Evolutionary conservation across 2,888 invertebrate genomes (phyloP), one percentile per base, ranked within the genome.

Genomic region (Mythimna pallens): DNA sequence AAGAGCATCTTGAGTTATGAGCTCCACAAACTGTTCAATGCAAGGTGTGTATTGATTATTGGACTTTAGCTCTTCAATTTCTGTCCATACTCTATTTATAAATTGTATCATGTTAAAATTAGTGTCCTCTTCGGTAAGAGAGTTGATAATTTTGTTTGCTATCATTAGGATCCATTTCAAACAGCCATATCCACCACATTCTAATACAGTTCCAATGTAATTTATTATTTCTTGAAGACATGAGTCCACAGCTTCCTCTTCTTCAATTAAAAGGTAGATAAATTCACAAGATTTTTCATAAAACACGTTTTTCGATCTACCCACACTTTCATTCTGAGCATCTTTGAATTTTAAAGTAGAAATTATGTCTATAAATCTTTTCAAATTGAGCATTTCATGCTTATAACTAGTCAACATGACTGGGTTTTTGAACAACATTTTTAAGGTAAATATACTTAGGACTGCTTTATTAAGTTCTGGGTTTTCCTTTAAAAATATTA

Each of bases 131-230:
- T 85, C 68, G 17, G 90, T 71, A 47, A 94, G 74, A 55, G 73
- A 72, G 17, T 89, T 85, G 10, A 96, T 59, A 8, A 94, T 87
- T 74, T 87, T 86, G 76, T 93, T 93, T 10, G 92, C 86, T 50
- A 96, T 93, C 82, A 90, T 92, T 50, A 96, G 81, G 57, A 95
- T 91, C 91, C 93, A 93, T 86, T 92, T 91, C 1, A 96, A 79
- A 73, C 95, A 96, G 1, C 94, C 95, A 87, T 95, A 94, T 5
- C 96, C 96, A 65, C 97, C 96, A 85, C 94, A 93, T 85, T 96
- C 95, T 55, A 93, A 80, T 7, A 94, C 89, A 76, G 91, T 91
- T 72, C 93, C 91, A 69, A 94, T 83, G 79, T 89, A 94, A 68
- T 87, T 79, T 59, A 93, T 78, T 54, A 94, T 75, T 57, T 88